A percentile compares a stretch with the other conserved stretches of the same genome.
These are phyloP conservation scores for Apis cerana DNA, from an alignment of 1,140 invertebrate genomes.

Conservation along the genomic window DNA sequence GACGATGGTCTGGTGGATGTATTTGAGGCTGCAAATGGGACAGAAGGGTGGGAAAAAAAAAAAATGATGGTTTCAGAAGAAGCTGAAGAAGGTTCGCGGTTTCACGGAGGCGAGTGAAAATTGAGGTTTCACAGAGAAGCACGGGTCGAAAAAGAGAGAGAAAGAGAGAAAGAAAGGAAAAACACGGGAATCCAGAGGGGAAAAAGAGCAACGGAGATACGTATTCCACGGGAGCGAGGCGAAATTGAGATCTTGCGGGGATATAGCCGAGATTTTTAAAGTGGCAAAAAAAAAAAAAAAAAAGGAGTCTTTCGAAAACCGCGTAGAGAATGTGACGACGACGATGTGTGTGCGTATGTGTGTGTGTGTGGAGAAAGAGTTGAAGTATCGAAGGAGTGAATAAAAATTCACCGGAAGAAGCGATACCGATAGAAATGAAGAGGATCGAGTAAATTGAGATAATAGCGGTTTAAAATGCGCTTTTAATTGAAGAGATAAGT, in stretches of 20 bases:
- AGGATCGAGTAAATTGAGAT: background rate
- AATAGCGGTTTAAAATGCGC: background rate
- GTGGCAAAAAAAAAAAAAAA: background rate
- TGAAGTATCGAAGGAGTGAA: background rate
- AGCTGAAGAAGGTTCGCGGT: background rate
- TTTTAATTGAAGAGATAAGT: background rate
- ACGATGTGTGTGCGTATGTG: too few species aligned
- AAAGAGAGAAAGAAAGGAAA: too few species aligned
- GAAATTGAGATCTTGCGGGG: conserved; percentile 13
- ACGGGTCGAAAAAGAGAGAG: background rate
- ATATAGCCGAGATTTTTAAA: conserved; percentile 14
- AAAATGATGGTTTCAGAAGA: conserved; percentile 11
- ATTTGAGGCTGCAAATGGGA: background rate
- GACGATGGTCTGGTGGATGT: background rate
- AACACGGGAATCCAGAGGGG: too few species aligned
- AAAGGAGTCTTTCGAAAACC: background rate
- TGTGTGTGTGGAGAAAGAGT: too few species aligned
- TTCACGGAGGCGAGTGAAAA: conserved; percentile 23
- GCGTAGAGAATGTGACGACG: background rate
- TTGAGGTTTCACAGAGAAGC: conserved; percentile 29
- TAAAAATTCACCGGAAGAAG: background rate
- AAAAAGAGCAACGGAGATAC: conserved; percentile 4
- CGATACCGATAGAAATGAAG: background rate
- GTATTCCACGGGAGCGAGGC: background rate
- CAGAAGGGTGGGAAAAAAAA: background rate